Percentiles rank a stretch among this genome's conserved stretches.
Conservation (phyloP, 2,888 invertebrate species). For the Eugnorisma glareosa region DNA sequence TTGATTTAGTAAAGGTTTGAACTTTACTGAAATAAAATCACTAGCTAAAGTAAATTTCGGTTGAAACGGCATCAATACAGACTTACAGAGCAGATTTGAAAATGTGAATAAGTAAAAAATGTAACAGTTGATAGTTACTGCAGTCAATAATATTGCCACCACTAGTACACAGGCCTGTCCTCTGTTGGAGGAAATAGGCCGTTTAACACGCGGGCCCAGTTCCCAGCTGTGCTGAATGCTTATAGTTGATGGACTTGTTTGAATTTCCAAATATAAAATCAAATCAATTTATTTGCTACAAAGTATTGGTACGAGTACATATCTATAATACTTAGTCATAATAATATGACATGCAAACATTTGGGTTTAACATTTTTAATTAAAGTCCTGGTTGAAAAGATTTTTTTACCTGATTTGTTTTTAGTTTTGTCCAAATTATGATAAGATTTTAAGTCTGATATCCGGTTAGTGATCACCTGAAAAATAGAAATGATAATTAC, state of each 20-base stretch:
- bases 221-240: no score
- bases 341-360: no score
- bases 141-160: neutral
- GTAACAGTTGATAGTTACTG: neutral
- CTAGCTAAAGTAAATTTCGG: neutral
- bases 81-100: neutral
- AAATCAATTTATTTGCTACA: no score
- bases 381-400: no score
- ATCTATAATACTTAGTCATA: no score
- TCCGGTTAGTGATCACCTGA: constrained; percentile 34
- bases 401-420: constrained; percentile 1
- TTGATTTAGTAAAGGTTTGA: constrained; percentile 44
- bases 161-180: no score
- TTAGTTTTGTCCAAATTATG: neutral
- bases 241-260: no score
- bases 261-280: no score
- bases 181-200: neutral
- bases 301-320: no score
- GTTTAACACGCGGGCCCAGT: neutral
- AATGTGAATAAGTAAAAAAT: neutral
- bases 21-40: constrained; percentile 29
- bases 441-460: constrained; percentile 3
- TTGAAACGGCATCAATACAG: neutral
- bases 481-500: neutral
- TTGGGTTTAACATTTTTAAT: no score